Evolutionary conservation across 1,140 invertebrate genomes (phyloP), one percentile per base, ranked within the genome.

Genomic region (Drosophila trapezifrons): DNA sequence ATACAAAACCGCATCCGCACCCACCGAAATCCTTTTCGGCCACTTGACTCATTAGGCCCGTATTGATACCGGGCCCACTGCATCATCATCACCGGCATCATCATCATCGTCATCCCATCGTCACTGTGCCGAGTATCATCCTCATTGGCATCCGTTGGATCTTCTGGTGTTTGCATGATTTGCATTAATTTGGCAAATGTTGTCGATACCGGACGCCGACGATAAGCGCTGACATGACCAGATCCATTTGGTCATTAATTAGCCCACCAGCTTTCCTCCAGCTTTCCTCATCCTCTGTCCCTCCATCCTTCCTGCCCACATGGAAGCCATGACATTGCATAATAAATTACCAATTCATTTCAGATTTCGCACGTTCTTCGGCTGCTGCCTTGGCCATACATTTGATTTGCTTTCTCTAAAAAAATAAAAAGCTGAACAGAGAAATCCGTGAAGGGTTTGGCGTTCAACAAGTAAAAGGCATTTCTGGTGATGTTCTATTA

Each of bases 111-210:
- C 45, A 52, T 47, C 64, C 13, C n/a, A n/a, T n/a, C n/a, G n/a
- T 42, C 29, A 22, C 52, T 42, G 22, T 29, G 20, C 22, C 20
- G 45, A 58, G 20, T 40, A 29, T 45, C 63, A 47, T 38, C 29
- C 15, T 54, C 67, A 52, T 71, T 46, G 47, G n/a, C 55, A 42
- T 35, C 62, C 45, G 79, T 60, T 65, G 73, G 67, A 80, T 89
- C 80, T 80, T 70, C 76, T 83, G 67, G 71, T 79, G 76, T 71
- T 80, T 58, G 80, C 84, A 87, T 87, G 84, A 87, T 87, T 87
- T 87, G 84, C 84, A 87, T 87, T 87, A 87, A 87, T 87, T 87
- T 89, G 80, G 84, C 84, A 87, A 87, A 89, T 74, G 85, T 87
- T 89, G 76, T 89, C 84, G 77, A 87, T 84, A 78, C 67, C 82